phyloP scores from a whole-genome alignment of 2,888 invertebrate genomes.

The Pseudeuparius sepicola region DNA sequence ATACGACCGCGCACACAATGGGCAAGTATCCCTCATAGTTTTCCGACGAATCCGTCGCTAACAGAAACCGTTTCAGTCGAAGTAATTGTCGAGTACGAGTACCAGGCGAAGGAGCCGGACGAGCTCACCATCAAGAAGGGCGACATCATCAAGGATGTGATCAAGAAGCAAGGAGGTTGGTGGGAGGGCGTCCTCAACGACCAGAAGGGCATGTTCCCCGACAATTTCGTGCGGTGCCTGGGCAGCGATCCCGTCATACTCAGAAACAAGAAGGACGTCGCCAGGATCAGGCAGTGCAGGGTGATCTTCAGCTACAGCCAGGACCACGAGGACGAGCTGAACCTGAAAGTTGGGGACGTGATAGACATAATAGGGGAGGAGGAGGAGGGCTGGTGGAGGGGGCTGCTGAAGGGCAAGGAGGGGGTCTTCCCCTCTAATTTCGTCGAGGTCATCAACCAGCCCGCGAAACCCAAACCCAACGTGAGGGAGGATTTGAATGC shows the following conservation, averaged over 20 bases:
- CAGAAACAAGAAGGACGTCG: slow-evolving; percentile 33
- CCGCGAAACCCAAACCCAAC: slow-evolving; percentile 22
- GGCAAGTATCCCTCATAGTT: slow-evolving; percentile 15
- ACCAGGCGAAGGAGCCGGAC: slow-evolving; percentile 75
- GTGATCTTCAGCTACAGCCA: slow-evolving; percentile 88
- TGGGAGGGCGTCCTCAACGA: slow-evolving; percentile 81
- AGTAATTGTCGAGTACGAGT: slow-evolving; percentile 79
- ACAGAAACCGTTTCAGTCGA: slow-evolving; percentile 63
- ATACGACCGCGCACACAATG: slow-evolving; percentile 19
- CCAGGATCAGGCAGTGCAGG: slow-evolving; percentile 57
- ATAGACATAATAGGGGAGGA: slow-evolving; percentile 86
- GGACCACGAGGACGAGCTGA: slow-evolving; percentile 87
- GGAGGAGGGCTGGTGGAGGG: slow-evolving; percentile 93
- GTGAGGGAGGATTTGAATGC: slow-evolving; percentile 21
- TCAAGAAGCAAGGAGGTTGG: slow-evolving; percentile 72
- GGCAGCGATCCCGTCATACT: slow-evolving; percentile 28
- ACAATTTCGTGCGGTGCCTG: slow-evolving; percentile 73
- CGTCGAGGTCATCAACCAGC: slow-evolving; percentile 48
- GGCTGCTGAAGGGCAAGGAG: slow-evolving; percentile 64
- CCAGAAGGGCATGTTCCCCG: slow-evolving; percentile 82
- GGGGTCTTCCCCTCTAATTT: slow-evolving; percentile 97
- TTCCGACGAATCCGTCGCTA: too few relatives aligned
- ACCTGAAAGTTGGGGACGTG: slow-evolving; percentile 76
- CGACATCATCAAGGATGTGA: slow-evolving; percentile 72
- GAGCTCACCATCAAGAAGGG: slow-evolving; percentile 77